A percentile compares a stretch with the other conserved stretches of the same genome.
Evolutionary conservation across 2,797 vertebrate genomes (phyloP).

Genomic region (Brachyalestes nurse): DNA sequence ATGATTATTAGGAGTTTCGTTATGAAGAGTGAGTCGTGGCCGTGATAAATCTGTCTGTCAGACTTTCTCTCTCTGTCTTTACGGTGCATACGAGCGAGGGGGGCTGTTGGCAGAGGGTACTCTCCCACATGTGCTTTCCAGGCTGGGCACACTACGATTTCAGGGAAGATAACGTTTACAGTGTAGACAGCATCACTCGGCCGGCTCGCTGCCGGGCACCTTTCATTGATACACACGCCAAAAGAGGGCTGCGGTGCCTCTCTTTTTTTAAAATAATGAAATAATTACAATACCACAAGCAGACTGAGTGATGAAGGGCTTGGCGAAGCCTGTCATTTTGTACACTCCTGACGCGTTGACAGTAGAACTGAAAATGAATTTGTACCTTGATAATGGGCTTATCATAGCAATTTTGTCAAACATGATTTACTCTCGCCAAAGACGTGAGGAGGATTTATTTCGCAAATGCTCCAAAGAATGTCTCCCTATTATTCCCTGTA

Average conservation of each 20-base stretch:
- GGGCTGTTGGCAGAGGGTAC: slow-evolving; percentile 30
- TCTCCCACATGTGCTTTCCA: slow-evolving; percentile 47
- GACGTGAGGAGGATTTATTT: slow-evolving; percentile 20
- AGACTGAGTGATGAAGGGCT: slow-evolving; percentile 28
- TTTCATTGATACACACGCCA: slow-evolving; percentile 8
- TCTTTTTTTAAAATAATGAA: slow-evolving; percentile 37
- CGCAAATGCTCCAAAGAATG: slow-evolving; percentile 10
- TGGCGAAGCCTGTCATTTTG: slow-evolving; percentile 34
- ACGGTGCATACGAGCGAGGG: slow-evolving; percentile 13
- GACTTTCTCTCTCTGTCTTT: slow-evolving; percentile 25
- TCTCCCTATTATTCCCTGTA: background rate
- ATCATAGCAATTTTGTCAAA: slow-evolving; percentile 37
- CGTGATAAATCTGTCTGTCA: slow-evolving; percentile 43
- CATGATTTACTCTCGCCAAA: slow-evolving; percentile 15
- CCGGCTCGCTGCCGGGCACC: background rate
- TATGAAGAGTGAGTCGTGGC: background rate
- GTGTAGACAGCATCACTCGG: slow-evolving; percentile 30
- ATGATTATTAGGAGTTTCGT: slow-evolving; percentile 1
- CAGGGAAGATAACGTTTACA: slow-evolving; percentile 49
- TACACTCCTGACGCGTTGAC: slow-evolving; percentile 13
- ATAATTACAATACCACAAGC: slow-evolving; percentile 34
- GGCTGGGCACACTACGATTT: slow-evolving; percentile 53
- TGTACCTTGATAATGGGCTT: slow-evolving; percentile 15
- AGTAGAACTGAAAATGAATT: slow-evolving; percentile 35
- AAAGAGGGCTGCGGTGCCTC: background rate